Base-by-base conservation (phyloP, 2,113 vertebrate species). In the Hippotragus niger region DNA sequence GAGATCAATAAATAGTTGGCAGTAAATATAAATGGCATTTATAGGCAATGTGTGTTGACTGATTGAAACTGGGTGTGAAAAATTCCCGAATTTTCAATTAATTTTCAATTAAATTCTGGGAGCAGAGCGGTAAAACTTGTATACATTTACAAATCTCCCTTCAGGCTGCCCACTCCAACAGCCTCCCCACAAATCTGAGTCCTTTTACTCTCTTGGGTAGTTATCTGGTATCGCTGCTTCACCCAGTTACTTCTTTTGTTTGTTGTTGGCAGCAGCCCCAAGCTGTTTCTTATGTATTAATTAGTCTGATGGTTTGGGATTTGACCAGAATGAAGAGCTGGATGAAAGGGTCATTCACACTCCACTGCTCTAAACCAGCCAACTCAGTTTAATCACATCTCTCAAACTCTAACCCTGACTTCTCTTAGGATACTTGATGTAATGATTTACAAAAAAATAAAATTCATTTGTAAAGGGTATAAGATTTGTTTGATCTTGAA, bases 301-400 rank as follows among this genome's bases (percentile, higher is more conserved):
- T 80, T 88, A 52, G 88, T 80, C 57, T 94, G 33, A 53, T 40
- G 86, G 58, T 95, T 90, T 95, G 31, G 95, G 83, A 96, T 91
- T 94, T 78, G 1, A 21, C 74, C 78, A 1, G 45, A 95, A 43
- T 29, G 82, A 91, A 95, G 50, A 91, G 78, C 33, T 21, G 14
- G 78, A 40, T 40, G 52, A 96, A 92, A 91, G 43, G 87, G 43
- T 87, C 82, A 10, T 55, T 97, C 43, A 89, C 33, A 52, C 15
- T 83, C n/a, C 47, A 57, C 57, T 53, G 43, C 81, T 17, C 3
- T 7, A 52, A 71, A 97, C n/a, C 64, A 86, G 50, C 50, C 87
- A 45, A 36, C 71, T 93, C 89, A 50, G n/a, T 80, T 93, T 76
- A 89, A 89, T 91, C 71, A 31, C 78, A 27, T 67, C 64, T 89